Evolutionary conservation across 2,888 invertebrate species (phyloP), one percentile per base, ranked within the genome.

Genomic region (Eupelmus urozonus): DNA sequence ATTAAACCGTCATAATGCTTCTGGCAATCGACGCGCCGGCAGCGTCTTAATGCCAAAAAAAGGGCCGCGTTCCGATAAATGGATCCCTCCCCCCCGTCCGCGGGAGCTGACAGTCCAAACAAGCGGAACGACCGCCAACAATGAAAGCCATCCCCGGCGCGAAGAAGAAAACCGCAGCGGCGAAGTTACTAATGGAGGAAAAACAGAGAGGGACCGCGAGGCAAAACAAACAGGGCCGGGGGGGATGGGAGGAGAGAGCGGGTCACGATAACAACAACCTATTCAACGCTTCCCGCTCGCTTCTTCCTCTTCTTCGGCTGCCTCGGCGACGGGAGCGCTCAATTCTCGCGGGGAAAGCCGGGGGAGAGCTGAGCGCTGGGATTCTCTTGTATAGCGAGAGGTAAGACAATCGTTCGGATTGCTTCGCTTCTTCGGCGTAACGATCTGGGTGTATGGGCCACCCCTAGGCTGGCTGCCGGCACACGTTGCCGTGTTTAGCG

Each of bases 1-100:
- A 67, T 74, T 74, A 74, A 67, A 51, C 13, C 74, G 51, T 74
- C 66, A 67, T 60, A 71, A 71, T 74, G 74, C 66, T 71, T 60
- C 71, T 71, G 29, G 60, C 60, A 60, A 71, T 71, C 71, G 45
- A 59, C 49, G 34, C 45, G 16, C 27, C 4, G 11, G 20, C n/a
- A n/a, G 4, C 51, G 65, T 73, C 65, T 73, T 29, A 55, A 29
- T 20, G 40, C 59, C 42, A 5, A 60, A 42, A 63, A 34, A 29
- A 73, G 65, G 73, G 65, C 55, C 42, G 51, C 55, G 20, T 66
- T 49, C 66, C 74, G 66, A 74, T 74, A 74, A 74, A 60, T 60
- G 74, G 40, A 59, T 49, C 57, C 51, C 13, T 27, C 23, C 45
- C 55, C 42, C 27, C n/a, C 40, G 18, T 16, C 4, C 11, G 16